Evolutionary conservation across 1,140 invertebrate species (phyloP).

Genomic region (Eubasilissa regina): DNA sequence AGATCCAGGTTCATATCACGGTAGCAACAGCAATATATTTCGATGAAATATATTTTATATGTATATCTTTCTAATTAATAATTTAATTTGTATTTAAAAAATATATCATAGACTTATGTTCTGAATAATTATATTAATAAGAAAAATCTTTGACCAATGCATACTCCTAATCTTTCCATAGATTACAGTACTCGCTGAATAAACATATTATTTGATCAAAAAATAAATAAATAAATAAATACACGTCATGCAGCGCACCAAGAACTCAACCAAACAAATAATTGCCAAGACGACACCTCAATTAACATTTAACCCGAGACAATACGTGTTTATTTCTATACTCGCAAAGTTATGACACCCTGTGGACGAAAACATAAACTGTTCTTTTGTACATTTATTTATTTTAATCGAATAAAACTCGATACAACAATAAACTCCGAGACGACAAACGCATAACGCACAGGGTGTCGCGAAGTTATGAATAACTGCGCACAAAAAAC

Average conservation of each 20-base stretch:
- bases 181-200: no score
- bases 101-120: no score
- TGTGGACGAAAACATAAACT: slow-evolving; percentile 21
- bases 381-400: slow-evolving; percentile 22
- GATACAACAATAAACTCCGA: slow-evolving; percentile 38
- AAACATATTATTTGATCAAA: no score
- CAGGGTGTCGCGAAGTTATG: slow-evolving; percentile 43
- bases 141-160: no score
- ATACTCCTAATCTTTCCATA: no score
- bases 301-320: slow-evolving; percentile 23
- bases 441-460: neutral
- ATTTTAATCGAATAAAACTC: slow-evolving; percentile 45
- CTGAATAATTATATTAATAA: no score
- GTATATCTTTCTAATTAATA: no score
- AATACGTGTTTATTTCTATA: neutral
- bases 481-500: slow-evolving; percentile 40
- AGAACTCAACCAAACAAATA: neutral
- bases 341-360: slow-evolving; percentile 31
- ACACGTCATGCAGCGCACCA: neutral
- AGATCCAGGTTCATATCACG: no score
- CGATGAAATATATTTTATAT: no score
- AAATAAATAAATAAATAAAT: no score
- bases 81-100: no score
- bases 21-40: no score
- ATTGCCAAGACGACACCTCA: slow-evolving; percentile 19